These are phyloP conservation scores for Dendrocincla tyrannina DNA, from an alignment of 2,797 vertebrate genomes.

Conservation along the genomic window DNA sequence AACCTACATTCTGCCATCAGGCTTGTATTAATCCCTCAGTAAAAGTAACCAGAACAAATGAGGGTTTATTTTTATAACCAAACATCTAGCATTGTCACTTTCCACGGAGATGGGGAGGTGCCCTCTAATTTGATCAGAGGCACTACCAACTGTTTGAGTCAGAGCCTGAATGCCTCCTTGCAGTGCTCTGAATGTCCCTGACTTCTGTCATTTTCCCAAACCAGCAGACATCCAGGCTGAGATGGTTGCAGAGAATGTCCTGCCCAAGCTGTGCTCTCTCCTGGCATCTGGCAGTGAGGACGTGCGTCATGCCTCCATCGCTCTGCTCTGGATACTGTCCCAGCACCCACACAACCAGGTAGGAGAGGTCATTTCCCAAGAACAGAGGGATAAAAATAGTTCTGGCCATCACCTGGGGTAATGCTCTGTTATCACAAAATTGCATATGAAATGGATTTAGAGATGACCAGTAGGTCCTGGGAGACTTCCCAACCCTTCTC, in stretches of 20 bases:
- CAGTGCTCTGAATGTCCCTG: background rate
- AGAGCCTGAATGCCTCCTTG: background rate
- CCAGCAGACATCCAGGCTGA: constrained; percentile 75
- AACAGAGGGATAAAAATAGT: background rate
- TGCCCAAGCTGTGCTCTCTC: constrained; percentile 70
- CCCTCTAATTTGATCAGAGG: background rate
- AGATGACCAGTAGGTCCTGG: background rate
- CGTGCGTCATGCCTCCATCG: constrained; percentile 67
- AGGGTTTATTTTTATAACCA: background rate
- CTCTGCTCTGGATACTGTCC: constrained; percentile 77
- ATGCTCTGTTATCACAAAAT: background rate
- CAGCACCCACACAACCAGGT: constrained; percentile 75
- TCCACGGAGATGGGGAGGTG: accelerated
- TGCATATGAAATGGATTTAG: background rate
- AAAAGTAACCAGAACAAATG: background rate
- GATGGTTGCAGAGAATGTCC: constrained; percentile 75
- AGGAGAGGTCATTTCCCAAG: background rate
- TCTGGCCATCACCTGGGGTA: background rate
- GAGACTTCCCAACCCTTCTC: background rate
- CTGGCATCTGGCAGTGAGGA: constrained; percentile 63
- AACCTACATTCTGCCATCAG: background rate
- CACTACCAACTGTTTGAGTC: background rate
- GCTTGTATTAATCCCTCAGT: background rate
- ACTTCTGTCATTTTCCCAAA: background rate
- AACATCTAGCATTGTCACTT: background rate